Base-by-base conservation (phyloP, 2,797 vertebrate species). In the Rachycentron canadum region DNA sequence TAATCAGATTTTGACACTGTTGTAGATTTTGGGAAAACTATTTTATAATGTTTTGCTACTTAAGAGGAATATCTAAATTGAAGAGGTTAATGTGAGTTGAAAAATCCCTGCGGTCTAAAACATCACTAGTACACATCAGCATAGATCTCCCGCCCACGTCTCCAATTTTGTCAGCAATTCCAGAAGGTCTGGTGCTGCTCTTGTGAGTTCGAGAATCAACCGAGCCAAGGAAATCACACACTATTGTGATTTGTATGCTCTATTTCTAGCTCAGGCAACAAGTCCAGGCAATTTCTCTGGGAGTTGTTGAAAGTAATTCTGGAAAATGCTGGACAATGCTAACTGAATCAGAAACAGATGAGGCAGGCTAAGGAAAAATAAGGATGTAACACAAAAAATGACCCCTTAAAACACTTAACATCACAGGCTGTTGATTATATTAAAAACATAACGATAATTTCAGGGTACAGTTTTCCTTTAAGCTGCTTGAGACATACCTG, bases 171-270 rank as follows among this genome's bases (percentile, higher is more conserved):
- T 73, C 58, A 75, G 36, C 23, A 4, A n/a, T 69, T 79, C 36
- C 56, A 38, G 69, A 69, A 66, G 50, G 25, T 12, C 34, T 28
- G 13, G 14, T 26, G 56, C 43, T 72, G 52, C 41, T 86, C 14
- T 57, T 50, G 32, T 50, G 49, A 60, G 71, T 50, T 30, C n/a
- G 25, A 66, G 58, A 69, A 73, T 60, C 43, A 83, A 62, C 49
- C 0, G 16, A 68, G 55, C 52, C 14, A 56, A 26, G 34, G 12
- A 58, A 73, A 77, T 53, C 58, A 21, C 26, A 61, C 40, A 53
- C 23, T 8, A 7, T 36, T 67, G 53, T 64, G 60, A 85, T 82
- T 82, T 71, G 61, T 76, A 73, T 71, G 59, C 63, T 59, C 61
- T 11, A 21, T 68, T 12, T 34, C 21, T 58, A 26, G 43, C 28